Base-by-base conservation (phyloP, 2,113 vertebrate genomes). In the Chaetorhynchus papuensis region DNA sequence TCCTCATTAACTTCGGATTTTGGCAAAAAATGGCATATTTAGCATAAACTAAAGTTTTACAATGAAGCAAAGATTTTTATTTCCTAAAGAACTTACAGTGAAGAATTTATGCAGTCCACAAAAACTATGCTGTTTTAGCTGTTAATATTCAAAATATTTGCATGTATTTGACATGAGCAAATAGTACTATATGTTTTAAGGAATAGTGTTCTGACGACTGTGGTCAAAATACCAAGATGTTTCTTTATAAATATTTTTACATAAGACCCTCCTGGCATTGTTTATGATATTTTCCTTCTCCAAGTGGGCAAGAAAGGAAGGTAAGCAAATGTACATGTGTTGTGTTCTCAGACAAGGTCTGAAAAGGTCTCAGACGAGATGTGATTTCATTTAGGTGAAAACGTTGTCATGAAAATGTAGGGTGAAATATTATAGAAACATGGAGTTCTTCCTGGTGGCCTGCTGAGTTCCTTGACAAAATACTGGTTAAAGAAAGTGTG, bases 261-360 rank as follows among this genome's bases (percentile, higher is more conserved):
- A 8, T 63, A 82, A 90, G 56, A 49, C 19, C 1, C 6, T 91
- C 5, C 11, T 0, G 1, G 14, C 1, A 1, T 56, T 78, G 35
- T 90, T 89, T 60, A 35, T 59, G 24, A 7, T 61, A 10, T n/a
- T 76, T 84, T 86, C 15, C 10, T 77, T 61, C n/a, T 94, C 23
- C 30, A n/a, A 90, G 24, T 42, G 41, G 35, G 23, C 65, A 83
- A 41, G 54, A 93, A 70, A n/a, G 45, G 22, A 83, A 83, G 74
- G 53, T 74, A 83, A 87, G 87, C 17, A 56, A 22, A 49, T 13
- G 7, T 76, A 28, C 7, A 2, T 35, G 6, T 19, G 3, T 66
- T 53, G 4, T 61, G 23, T 86, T 79, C 18, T 81, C 28, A 65
- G 35, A 71, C n/a, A 61, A n/a, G 24, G 27, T 49, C 26, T 45